Percentiles rank a stretch among this genome's conserved stretches.
Evolutionary conservation across 1,140 invertebrate species (phyloP).

Genomic region (Limonius californicus): DNA sequence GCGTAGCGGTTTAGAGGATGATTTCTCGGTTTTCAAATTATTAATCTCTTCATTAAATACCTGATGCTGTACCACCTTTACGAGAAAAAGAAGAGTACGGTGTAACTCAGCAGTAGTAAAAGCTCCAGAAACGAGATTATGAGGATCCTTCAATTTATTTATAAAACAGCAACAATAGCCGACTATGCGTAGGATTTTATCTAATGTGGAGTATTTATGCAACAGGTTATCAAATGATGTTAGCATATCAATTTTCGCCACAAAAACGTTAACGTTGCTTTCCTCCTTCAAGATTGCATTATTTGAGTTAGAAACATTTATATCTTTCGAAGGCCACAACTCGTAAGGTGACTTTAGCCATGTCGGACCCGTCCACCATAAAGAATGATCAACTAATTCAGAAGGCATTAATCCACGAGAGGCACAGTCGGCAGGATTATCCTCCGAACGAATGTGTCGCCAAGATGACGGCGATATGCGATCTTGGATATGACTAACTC

Average conservation of each 20-base stretch:
- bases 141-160: too few species aligned
- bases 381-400: background rate
- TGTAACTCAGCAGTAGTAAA: background rate
- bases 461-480: background rate
- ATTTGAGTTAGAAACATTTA: background rate
- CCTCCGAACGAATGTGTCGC: slow-evolving; percentile 4
- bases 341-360: background rate
- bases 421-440: slow-evolving; percentile 16
- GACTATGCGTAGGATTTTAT: background rate
- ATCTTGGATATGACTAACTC: background rate
- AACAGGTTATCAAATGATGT: background rate
- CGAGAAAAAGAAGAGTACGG: background rate
- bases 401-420: slow-evolving; percentile 5
- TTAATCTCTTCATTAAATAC: too few species aligned
- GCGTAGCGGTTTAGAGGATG: background rate
- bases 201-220: background rate
- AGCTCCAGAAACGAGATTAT: background rate
- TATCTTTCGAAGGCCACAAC: background rate
- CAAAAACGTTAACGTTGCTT: too few species aligned
- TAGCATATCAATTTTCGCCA: background rate
- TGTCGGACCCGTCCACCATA: background rate
- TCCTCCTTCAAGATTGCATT: too few species aligned
- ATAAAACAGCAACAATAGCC: background rate
- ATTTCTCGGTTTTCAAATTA: background rate
- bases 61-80: background rate